Evolutionary conservation across 2,888 invertebrate genomes (phyloP).

Genomic region (Noctua comes): DNA sequence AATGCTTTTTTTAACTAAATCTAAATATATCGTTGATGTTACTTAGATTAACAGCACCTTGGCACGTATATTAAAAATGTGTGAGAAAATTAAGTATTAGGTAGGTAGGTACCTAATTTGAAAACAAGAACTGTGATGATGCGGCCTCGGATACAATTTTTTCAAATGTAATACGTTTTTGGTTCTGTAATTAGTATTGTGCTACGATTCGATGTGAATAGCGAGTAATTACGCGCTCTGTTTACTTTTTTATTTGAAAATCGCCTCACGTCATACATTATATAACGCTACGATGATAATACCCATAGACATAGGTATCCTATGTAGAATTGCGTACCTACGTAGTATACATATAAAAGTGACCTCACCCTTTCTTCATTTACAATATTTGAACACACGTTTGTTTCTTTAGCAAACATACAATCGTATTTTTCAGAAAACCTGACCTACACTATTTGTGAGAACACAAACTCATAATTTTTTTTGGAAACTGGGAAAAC

Average conservation of each 20-base stretch:
- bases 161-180: conserved; percentile 20
- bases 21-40: not conserved
- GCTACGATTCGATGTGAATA: conserved; percentile 10
- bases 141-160: conserved; percentile 20
- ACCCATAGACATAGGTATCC: not conserved
- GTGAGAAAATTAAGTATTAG: not conserved
- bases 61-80: not conserved
- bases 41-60: not conserved
- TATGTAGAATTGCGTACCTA: not conserved
- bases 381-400: not conserved
- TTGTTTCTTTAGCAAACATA: not conserved
- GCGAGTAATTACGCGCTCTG: conserved; percentile 53
- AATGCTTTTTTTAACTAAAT: not conserved
- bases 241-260: conserved; percentile 39
- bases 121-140: not conserved
- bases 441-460: not conserved
- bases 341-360: not conserved
- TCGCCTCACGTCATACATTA: conserved; percentile 1
- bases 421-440: conserved; percentile 15
- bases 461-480: not conserved
- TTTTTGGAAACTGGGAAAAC: conserved; percentile 19
- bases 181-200: conserved; percentile 16
- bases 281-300: not conserved
- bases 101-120: no score
- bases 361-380: not conserved